Percentiles rank a stretch among this genome's conserved stretches.
Conservation (phyloP, 2,888 invertebrate species). For the Scaptomyza flava region DNA sequence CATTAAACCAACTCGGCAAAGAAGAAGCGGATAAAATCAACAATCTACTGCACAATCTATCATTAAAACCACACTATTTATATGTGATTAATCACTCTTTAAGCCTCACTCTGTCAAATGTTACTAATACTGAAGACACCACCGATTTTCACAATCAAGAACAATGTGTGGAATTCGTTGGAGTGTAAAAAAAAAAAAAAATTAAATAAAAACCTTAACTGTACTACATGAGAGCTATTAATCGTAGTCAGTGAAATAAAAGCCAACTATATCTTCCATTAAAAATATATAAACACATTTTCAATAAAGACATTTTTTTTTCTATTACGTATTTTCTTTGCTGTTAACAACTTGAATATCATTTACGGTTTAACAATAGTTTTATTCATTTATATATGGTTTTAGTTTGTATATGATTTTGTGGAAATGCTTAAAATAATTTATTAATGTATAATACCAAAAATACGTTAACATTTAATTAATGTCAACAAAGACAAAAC, state of each 20-base stretch:
- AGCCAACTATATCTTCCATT: slow-evolving; percentile 73
- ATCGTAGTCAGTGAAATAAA: slow-evolving; percentile 64
- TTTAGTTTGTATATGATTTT: slow-evolving; percentile 25
- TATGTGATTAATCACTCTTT: slow-evolving; percentile 24
- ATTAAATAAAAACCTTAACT: slow-evolving; percentile 43
- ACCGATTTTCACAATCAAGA: slow-evolving; percentile 42
- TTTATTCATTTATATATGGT: slow-evolving; percentile 16
- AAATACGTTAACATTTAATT: slow-evolving; percentile 42
- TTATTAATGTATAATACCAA: slow-evolving; percentile 57
- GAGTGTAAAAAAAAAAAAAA: slow-evolving; percentile 20
- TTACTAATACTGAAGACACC: slow-evolving; percentile 28
- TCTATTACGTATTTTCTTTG: slow-evolving; percentile 59
- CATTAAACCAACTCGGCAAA: slow-evolving; percentile 38
- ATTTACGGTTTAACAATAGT: slow-evolving; percentile 35
- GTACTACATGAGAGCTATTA: slow-evolving; percentile 62
- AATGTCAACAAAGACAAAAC: slow-evolving; percentile 27
- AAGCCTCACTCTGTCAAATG: slow-evolving; percentile 36
- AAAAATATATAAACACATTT: slow-evolving; percentile 73
- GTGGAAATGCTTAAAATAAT: slow-evolving; percentile 50
- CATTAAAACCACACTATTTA: slow-evolving; percentile 45
- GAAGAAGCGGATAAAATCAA: slow-evolving; percentile 35
- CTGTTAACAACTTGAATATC: slow-evolving; percentile 30
- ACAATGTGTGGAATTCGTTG: slow-evolving; percentile 30
- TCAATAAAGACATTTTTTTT: slow-evolving; percentile 69
- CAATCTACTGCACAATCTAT: slow-evolving; percentile 31